Evolutionary conservation across 2,797 vertebrate species (phyloP), one percentile per base, ranked within the genome.

Genomic region (Falco cherrug): DNA sequence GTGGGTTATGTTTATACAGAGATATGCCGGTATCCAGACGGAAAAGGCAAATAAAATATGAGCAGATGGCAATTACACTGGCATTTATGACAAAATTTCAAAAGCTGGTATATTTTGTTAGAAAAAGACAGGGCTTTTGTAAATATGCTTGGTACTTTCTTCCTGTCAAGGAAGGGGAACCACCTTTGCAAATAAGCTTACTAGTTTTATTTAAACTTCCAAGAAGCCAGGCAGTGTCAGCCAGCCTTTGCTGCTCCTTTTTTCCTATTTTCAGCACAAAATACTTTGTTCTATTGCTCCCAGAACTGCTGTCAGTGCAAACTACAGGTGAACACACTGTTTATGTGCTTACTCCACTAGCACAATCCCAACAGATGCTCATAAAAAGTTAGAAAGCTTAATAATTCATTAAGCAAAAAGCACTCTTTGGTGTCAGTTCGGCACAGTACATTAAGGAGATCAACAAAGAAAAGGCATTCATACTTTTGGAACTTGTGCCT

Each of bases 181-280:
- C 47, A 68, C 59, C n/a, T 79, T 69, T 67, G 37, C 26, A 89
- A 87, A 78, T 18, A 41, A 47, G 70, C 28, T 89, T 69, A 39
- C 13, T 31, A 28, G 33, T 50, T 84, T 82, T 65, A 84, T 35
- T 89, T 90, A 70, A 93, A 92, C 75, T 87, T 92, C 51, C 56
- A 84, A 68, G 75, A 80, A 92, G 64, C 29, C 57, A 61, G 26
- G 29, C 71, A 85, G 29, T 4, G 59, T 64, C 74, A 92, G 48
- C 24, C 75, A 88, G 29, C 26, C 77, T 87, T 65, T 50, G 29
- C 71, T 89, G 11, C 22, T 89, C 60, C 53, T 79, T 77, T 93
- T 95, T 84, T 60, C 80, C 80, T 41, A 37, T 67, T 96, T 95
- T 77, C 90, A 89, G 84, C 81, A 94, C 75, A 89, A 95, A 93